Evolutionary conservation across 2,888 invertebrate genomes (phyloP), one percentile per base, ranked within the genome.

Genomic region (Prenolepis imparis): DNA sequence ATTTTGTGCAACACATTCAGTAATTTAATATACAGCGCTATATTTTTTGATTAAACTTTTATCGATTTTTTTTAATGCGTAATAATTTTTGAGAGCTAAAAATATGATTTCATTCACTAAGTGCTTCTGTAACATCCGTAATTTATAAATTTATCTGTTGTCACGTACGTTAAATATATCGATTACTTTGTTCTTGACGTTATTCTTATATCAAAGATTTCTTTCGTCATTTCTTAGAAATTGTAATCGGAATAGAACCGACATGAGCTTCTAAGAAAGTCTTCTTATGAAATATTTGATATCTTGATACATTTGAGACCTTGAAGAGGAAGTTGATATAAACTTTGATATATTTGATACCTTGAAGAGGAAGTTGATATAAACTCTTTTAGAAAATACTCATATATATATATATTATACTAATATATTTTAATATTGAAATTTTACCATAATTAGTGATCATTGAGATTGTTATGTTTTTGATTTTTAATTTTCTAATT

Each of bases 1-100:
- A 55, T 55, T 39, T 72, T 41, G 0, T 3, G 9, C 15, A 57
- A 21, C 12, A 21, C 3, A 9, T 18, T 72, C 15, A 57, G 18
- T 72, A 59, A 59, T 68, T 68, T 41, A 18, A 72, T 18, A 18
- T 24, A 32, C 9, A 72, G 18, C 24, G 39, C 12, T 39, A 72
- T 57, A 59, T 72, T 18, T 28, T 15, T 39, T 24, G 6, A 11
- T 57, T 18, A 70, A 36, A 57, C 59, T 72, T n/a, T 59, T 12
- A 59, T 6, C n/a, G 0, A 55, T 55, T 36, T 55, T 70, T 55
- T 52, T 52, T 3, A 8, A 52, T 52, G n/a, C 8, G 8, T 2
- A 52, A 0, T n/a, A n/a, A 52, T 0, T n/a, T 52, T 52, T n/a
- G 48, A 52, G 6, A 52, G 48, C 6, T 52, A 52, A 52, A 21